Percentiles rank a stretch among this genome's conserved stretches.
Evolutionary conservation across 2,888 invertebrate genomes (phyloP).

Genomic region (Antheraea yamamai): DNA sequence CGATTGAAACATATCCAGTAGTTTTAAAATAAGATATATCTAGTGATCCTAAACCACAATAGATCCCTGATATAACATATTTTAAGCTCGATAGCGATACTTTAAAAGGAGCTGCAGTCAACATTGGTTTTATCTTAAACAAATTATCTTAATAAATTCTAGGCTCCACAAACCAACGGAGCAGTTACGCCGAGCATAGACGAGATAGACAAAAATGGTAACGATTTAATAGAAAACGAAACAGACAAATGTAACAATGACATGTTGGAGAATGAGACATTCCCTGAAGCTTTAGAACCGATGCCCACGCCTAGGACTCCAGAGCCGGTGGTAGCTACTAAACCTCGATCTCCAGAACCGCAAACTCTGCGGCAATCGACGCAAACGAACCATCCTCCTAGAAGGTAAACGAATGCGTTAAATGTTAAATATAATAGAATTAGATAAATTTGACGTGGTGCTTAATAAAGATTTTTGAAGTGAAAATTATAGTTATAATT

Average conservation of each 20-base stretch:
- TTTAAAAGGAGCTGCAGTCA: background rate
- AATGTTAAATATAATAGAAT: background rate
- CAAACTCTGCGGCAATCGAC: background rate
- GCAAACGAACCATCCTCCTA: slow-evolving; percentile 24
- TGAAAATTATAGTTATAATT: no score
- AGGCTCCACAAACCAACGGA: slow-evolving; percentile 60
- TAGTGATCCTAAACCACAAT: background rate
- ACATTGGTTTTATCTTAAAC: background rate
- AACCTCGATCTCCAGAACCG: slow-evolving; percentile 29
- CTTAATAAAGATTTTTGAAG: background rate
- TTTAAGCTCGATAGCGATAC: background rate
- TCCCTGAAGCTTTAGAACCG: slow-evolving; percentile 70
- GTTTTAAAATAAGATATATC: background rate
- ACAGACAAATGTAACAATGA: slow-evolving; percentile 39
- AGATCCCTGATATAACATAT: background rate
- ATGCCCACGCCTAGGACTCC: slow-evolving; percentile 63
- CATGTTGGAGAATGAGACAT: slow-evolving; percentile 69
- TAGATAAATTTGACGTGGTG: background rate
- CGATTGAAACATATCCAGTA: no score
- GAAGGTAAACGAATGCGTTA: slow-evolving; percentile 35
- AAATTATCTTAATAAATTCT: background rate
- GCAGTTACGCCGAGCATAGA: slow-evolving; percentile 48
- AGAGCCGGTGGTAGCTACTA: slow-evolving; percentile 44
- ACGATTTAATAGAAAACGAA: slow-evolving; percentile 24
- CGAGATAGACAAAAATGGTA: slow-evolving; percentile 54